Evolutionary conservation across 2,797 vertebrate genomes (phyloP), one percentile per base, ranked within the genome.

Genomic region (Neoniphon sammara): DNA sequence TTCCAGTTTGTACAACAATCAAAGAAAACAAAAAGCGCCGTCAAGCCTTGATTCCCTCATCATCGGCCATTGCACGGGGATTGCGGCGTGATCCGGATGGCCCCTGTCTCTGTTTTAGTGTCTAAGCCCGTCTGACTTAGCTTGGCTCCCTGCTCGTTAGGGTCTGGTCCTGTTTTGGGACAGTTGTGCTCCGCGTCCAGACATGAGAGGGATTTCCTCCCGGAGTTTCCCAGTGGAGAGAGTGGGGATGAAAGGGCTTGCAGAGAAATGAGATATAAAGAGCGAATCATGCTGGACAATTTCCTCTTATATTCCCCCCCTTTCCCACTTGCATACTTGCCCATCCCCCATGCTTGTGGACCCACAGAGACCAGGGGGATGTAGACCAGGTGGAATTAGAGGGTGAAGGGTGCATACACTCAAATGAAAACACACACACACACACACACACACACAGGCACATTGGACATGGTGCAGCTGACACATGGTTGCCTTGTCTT

Each of bases 121-220:
- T 88, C 86, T 92, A 91, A 93, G 91, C 92, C 87, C 27, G 14
- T 81, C 84, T 79, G 92, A 91, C 87, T 93, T 91, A 89, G 80
- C 70, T 75, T 86, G 89, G 90, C 89, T 90, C 89, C 86, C 80
- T 0, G 30, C 86, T 91, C 21, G 82, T 91, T 93, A 92, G 81
- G 77, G 77, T 78, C 85, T 81, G 83, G 87, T 87, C 77, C 73
- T 83, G 77, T 81, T 91, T 83, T 75, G 83, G 88, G 89, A 92
- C 89, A 91, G 89, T 92, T 89, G 85, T 82, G 84, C 78, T 78
- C 86, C 44, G 58, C 70, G 82, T 91, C 81, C 82, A 89, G 90
- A 93, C 91, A 93, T 81, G 85, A 86, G 88, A 88, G 87, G 89
- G 93, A 93, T 93, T 93, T 93, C 86, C 92, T 93, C 79, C 73